These are phyloP conservation scores for Tortricodes alternella DNA, from an alignment of 2,888 invertebrate species.

Conservation along the genomic window DNA sequence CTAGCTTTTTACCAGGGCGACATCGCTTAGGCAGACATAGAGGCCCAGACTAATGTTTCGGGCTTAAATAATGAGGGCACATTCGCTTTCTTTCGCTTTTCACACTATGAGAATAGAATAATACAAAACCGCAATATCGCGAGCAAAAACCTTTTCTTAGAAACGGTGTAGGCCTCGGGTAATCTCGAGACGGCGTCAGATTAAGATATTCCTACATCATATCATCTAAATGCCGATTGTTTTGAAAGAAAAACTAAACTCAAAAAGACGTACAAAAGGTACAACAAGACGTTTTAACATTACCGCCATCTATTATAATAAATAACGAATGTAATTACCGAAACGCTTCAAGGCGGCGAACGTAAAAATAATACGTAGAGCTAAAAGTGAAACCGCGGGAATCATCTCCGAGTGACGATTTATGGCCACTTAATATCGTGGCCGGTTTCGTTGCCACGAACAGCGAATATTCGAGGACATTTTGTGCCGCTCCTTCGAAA, in stretches of 20 bases:
- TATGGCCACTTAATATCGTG: constrained; percentile 59
- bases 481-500: background rate
- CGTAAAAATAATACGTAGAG: constrained; percentile 55
- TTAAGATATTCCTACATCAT: too few species aligned
- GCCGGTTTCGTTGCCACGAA: constrained; percentile 32
- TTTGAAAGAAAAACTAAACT: background rate
- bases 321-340: constrained; percentile 27
- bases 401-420: constrained; percentile 56
- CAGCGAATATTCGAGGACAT: constrained; percentile 26
- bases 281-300: background rate
- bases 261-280: background rate
- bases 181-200: too few species aligned
- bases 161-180: too few species aligned
- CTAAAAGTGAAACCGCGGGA: constrained; percentile 54
- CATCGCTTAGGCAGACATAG: too few species aligned
- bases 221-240: too few species aligned
- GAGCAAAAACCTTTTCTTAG: too few species aligned
- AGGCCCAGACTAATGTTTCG: too few species aligned
- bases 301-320: constrained; percentile 23
- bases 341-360: constrained; percentile 37
- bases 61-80: too few species aligned
- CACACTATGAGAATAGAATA: too few species aligned
- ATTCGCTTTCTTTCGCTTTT: too few species aligned
- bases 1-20: too few species aligned
- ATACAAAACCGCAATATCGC: too few species aligned